Evolutionary conservation across 1,140 invertebrate species (phyloP).

Genomic region (Eupeodes corollae): DNA sequence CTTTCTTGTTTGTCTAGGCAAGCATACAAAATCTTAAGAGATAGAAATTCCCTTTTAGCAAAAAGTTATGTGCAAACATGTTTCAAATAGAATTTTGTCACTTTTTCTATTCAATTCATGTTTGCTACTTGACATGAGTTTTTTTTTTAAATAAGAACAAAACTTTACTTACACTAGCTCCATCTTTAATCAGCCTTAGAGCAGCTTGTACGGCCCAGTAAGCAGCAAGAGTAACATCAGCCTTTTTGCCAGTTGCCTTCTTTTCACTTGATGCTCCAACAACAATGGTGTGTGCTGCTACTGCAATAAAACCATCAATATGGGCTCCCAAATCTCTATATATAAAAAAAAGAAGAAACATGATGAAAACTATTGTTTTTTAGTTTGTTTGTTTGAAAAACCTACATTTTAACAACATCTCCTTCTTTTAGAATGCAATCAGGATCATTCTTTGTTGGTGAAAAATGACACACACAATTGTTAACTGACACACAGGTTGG

Average conservation of each 20-base stretch:
- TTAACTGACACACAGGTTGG: constrained; percentile 98
- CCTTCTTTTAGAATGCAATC: constrained; percentile 82
- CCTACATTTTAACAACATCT: constrained; percentile 97
- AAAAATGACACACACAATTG: constrained; percentile 98
- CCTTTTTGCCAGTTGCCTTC: constrained; percentile 74
- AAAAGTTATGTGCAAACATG: too few relatives aligned
- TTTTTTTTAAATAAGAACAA: not conserved
- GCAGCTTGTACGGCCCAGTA: constrained; percentile 91
- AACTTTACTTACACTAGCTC: constrained; percentile 60
- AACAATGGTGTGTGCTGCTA: constrained; percentile 91
- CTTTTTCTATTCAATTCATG: too few relatives aligned
- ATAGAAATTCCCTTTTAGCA: too few relatives aligned
- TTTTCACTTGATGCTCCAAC: constrained; percentile 64
- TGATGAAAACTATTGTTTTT: not conserved
- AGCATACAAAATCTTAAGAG: too few relatives aligned
- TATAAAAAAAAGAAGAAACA: not conserved
- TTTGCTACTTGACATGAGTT: not conserved
- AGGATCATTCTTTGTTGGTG: constrained; percentile 84
- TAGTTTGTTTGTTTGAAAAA: constrained; percentile 11
- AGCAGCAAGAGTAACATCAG: constrained; percentile 91
- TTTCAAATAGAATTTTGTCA: too few relatives aligned
- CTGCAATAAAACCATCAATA: constrained; percentile 97
- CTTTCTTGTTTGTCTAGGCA: too few relatives aligned
- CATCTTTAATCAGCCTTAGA: constrained; percentile 80
- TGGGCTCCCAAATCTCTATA: constrained; percentile 91